Percentiles rank a stretch among this genome's conserved stretches.
These are phyloP conservation scores for Upupa epops DNA, from an alignment of 2,113 vertebrate species.

Conservation along the genomic window DNA sequence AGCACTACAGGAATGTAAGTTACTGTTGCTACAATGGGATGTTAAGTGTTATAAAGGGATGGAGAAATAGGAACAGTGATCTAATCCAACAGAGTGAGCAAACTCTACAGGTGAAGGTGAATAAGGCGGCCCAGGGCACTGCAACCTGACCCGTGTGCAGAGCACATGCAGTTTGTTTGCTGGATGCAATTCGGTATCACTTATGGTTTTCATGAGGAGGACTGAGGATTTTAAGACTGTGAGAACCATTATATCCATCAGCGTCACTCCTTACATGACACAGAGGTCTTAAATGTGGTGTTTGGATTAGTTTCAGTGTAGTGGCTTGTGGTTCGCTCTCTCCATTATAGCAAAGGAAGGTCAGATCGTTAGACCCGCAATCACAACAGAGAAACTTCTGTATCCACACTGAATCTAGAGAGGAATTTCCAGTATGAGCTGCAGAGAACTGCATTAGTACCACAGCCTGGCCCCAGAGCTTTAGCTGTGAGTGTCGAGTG, in stretches of 20 bases:
- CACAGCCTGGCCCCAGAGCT: not conserved
- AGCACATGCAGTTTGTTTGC: not conserved
- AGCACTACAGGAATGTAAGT: not conserved
- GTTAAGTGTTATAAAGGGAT: not conserved
- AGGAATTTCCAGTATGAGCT: not conserved
- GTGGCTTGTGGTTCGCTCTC: not conserved
- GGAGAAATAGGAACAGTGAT: not conserved
- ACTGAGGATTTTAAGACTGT: not conserved
- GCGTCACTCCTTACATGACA: not conserved
- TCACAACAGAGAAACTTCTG: not conserved
- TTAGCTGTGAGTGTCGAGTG: not conserved
- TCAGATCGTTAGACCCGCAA: not conserved
- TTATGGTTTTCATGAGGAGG: not conserved
- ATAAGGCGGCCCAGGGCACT: not conserved
- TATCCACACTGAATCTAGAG: not conserved
- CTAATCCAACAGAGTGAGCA: not conserved
- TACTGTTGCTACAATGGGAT: not conserved
- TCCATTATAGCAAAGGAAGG: not conserved
- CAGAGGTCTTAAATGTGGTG: not conserved
- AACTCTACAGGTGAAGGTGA: not conserved
- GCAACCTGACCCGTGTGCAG: not conserved
- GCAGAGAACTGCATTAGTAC: not conserved
- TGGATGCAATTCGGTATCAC: not conserved
- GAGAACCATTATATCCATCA: not conserved
- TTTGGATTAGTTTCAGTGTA: not conserved